These are phyloP conservation scores for Drosophila orena DNA, from an alignment of 1,140 invertebrate species.

Conservation along the genomic window DNA sequence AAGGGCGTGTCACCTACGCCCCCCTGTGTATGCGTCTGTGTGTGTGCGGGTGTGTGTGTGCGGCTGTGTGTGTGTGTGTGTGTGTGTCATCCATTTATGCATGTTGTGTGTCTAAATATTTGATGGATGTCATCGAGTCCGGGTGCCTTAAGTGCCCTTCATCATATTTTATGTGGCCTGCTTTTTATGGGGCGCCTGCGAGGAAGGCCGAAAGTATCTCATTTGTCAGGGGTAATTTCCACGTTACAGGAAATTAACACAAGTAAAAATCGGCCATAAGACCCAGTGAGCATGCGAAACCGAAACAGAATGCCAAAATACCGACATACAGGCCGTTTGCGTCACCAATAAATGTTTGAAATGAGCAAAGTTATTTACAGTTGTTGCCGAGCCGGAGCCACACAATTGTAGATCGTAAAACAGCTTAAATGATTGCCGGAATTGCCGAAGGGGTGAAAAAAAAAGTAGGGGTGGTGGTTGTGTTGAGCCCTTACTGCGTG, in stretches of 20 bases:
- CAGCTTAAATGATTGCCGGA: constrained; percentile 62
- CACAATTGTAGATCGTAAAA: constrained; percentile 78
- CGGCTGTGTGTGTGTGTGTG: constrained; percentile 25
- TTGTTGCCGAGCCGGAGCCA: constrained; percentile 47
- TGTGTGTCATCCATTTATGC: constrained; percentile 72
- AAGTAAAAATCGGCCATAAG: constrained; percentile 76
- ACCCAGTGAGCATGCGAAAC: constrained; percentile 13
- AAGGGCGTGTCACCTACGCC: constrained; percentile 51
- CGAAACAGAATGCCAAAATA: constrained; percentile 9
- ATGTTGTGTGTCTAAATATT: constrained; percentile 69
- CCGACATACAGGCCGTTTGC: constrained; percentile 73
- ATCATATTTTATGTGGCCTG: constrained; percentile 75
- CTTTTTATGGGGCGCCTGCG: constrained; percentile 64
- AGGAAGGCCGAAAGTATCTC: constrained; percentile 25
- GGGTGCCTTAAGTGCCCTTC: constrained; percentile 75
- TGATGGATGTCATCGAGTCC: constrained; percentile 72
- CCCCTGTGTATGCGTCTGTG: not conserved
- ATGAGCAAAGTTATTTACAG: constrained; percentile 82
- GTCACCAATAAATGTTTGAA: constrained; percentile 81
- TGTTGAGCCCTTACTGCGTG: constrained; percentile 62
- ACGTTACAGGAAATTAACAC: constrained; percentile 75
- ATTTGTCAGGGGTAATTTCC: constrained; percentile 34
- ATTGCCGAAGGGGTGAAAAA: constrained; percentile 24
- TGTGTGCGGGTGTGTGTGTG: constrained; percentile 40
- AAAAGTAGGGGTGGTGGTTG: constrained; percentile 42